Conservation (phyloP, 2,113 vertebrate species). For the Anas platyrhynchos region DNA sequence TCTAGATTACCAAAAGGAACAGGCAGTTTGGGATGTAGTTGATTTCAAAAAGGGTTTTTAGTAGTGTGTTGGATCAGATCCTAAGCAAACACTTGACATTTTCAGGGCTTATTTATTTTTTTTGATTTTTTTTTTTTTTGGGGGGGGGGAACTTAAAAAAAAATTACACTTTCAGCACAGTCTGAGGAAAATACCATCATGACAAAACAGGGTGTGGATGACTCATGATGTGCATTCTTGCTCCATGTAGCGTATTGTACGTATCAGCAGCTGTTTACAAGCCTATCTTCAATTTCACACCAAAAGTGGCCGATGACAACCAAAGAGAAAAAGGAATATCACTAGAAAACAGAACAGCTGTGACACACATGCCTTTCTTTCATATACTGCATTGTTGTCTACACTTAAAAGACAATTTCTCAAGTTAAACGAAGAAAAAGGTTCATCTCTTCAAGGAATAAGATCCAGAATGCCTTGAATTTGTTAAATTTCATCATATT, state of each 20-base stretch:
- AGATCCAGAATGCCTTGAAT: not conserved
- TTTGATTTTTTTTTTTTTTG: not conserved
- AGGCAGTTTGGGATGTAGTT: not conserved
- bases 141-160: accelerated
- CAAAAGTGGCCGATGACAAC: not conserved
- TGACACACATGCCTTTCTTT: not conserved
- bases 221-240: not conserved
- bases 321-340: not conserved
- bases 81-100: not conserved
- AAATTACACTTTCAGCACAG: not conserved
- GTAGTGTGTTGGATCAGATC: not conserved
- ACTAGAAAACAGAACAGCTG: not conserved
- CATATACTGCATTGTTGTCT: not conserved
- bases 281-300: constrained; percentile 44
- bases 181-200: not conserved
- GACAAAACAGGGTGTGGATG: constrained; percentile 42
- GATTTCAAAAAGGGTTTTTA: constrained; percentile 29
- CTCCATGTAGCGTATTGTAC: not conserved
- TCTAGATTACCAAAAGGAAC: constrained; percentile 9
- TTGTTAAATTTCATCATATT: not conserved
- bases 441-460: not conserved
- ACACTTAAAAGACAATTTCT: not conserved
- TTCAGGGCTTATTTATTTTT: not conserved
- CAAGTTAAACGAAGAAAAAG: not conserved
- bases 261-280: constrained; percentile 22